A percentile compares a stretch with the other conserved stretches of the same genome.
Evolutionary conservation across 1,140 invertebrate genomes (phyloP).

Genomic region (Hermetia illucens): DNA sequence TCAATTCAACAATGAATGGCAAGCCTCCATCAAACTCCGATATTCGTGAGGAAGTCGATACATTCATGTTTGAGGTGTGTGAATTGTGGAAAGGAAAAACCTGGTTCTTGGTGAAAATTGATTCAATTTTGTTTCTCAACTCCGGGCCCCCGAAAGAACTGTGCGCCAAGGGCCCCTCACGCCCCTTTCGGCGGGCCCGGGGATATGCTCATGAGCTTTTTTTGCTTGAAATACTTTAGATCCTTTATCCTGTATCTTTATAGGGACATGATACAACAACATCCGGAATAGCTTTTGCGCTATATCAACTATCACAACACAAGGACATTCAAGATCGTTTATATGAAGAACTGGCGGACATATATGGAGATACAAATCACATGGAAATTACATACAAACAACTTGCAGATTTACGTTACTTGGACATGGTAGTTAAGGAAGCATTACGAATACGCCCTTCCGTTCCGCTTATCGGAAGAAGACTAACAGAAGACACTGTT

Average conservation of each 20-base stretch:
- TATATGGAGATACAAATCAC: conserved; percentile 32
- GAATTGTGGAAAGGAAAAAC: too few relatives aligned
- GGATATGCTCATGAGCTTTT: too few relatives aligned
- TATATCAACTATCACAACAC: conserved; percentile 2
- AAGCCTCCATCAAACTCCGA: neutral
- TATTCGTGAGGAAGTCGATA: conserved; percentile 3
- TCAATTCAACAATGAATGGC: conserved; percentile 1
- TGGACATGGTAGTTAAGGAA: conserved; percentile 54
- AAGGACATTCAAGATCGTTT: conserved; percentile 31
- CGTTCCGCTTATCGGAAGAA: conserved; percentile 28
- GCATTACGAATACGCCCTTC: conserved; percentile 45
- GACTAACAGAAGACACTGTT: conserved; percentile 32
- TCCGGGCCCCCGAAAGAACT: too few relatives aligned
- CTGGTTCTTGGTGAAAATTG: too few relatives aligned
- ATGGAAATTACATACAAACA: too few relatives aligned
- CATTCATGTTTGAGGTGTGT: conserved; percentile 5
- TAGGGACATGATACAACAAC: conserved; percentile 20
- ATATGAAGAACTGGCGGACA: conserved; percentile 35
- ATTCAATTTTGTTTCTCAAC: too few relatives aligned
- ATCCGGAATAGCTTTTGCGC: too few relatives aligned
- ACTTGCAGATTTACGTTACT: too few relatives aligned
- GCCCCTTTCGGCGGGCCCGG: too few relatives aligned
- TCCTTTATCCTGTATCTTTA: too few relatives aligned
- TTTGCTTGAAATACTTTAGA: too few relatives aligned
- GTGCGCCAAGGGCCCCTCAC: too few relatives aligned